These are phyloP conservation scores for Cisticola juncidis DNA, from an alignment of 2,113 vertebrate genomes.

Conservation along the genomic window DNA sequence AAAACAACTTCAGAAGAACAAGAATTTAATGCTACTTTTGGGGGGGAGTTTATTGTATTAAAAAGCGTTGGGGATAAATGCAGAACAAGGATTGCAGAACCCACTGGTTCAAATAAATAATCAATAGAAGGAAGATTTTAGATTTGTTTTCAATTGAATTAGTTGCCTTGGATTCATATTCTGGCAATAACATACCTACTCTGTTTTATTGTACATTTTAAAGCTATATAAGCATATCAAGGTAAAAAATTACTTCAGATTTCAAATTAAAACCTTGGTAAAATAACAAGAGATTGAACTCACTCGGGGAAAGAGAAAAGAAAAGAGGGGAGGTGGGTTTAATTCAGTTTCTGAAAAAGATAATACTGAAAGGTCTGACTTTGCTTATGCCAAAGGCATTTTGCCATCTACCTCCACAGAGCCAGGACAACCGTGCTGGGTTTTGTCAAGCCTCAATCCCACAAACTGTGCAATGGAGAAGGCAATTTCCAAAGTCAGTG, in stretches of 20 bases:
- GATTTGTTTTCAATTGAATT: background rate
- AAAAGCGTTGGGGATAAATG: background rate
- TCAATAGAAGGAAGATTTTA: background rate
- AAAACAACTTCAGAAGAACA: background rate
- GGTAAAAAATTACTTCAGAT: conserved; percentile 11
- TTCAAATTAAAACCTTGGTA: conserved; percentile 1
- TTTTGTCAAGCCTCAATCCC: background rate
- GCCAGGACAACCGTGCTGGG: background rate
- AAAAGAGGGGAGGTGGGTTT: background rate
- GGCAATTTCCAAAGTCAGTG: conserved; percentile 54
- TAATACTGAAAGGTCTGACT: conserved; percentile 14
- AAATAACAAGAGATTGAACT: background rate
- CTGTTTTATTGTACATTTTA: background rate
- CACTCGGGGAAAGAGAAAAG: background rate
- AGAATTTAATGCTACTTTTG: background rate
- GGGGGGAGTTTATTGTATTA: background rate
- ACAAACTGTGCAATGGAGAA: background rate
- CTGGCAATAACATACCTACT: background rate
- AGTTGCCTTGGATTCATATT: background rate
- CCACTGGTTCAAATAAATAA: background rate
- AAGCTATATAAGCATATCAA: background rate
- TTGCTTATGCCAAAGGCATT: background rate
- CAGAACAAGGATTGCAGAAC: background rate
- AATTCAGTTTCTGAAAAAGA: background rate
- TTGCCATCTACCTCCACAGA: conserved; percentile 20